Percentiles rank a stretch among this genome's conserved stretches.
Conservation (phyloP, 2,113 vertebrate species). For the Gallinago paraguaiae region DNA sequence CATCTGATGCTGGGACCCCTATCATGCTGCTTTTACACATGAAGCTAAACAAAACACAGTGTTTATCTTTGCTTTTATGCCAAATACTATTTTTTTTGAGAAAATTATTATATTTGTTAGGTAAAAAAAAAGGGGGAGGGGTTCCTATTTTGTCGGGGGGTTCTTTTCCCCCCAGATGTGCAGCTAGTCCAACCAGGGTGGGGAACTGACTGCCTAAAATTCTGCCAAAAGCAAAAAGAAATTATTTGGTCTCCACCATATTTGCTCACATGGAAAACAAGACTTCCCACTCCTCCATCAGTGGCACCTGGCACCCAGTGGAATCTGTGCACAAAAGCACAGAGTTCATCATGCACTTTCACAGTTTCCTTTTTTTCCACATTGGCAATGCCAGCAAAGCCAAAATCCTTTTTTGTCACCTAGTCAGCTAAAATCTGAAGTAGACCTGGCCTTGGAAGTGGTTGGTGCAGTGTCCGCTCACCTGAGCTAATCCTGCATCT, state of each 20-base stretch:
- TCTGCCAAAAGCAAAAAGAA: not conserved
- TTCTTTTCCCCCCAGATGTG: not conserved
- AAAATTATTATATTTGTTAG: not conserved
- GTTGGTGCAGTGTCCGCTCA: not conserved
- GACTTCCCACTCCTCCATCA: not conserved
- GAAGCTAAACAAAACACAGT: not conserved
- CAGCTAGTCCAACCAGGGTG: not conserved
- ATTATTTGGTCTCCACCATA: not conserved
- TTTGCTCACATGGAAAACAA: not conserved
- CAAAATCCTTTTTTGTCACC: not conserved
- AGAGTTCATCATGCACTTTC: not conserved
- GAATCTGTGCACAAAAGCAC: not conserved
- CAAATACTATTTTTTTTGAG: not conserved
- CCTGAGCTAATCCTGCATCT: not conserved
- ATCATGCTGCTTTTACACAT: not conserved
- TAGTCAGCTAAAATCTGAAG: not conserved
- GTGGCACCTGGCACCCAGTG: not conserved
- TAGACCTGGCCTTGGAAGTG: not conserved
- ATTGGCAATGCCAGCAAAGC: not conserved
- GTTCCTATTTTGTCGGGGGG: not conserved
- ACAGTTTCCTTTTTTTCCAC: not conserved
- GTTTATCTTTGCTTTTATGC: not conserved
- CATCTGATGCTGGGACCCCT: not conserved
- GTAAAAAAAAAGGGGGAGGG: accelerated
- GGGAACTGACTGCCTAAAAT: not conserved